Percentiles rank a stretch among this genome's conserved stretches.
Conservation (phyloP, 1,140 invertebrate species). For the Macrobrachium nipponense region DNA sequence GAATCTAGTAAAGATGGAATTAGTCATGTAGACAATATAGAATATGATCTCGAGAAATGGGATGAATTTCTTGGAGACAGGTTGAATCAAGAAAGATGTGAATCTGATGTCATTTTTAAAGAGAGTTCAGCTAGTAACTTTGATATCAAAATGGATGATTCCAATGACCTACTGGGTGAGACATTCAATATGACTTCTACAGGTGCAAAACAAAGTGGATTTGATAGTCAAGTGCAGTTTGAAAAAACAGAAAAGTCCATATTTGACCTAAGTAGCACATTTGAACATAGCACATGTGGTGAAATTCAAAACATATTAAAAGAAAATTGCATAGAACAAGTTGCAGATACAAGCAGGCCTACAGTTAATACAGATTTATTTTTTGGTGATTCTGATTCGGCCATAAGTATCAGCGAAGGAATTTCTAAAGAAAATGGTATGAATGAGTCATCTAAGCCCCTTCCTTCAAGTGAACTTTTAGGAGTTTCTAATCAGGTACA, state of each 20-base stretch:
- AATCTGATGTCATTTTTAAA: constrained; percentile 32
- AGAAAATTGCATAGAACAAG: not conserved
- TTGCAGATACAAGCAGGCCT: not conserved
- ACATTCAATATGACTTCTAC: no score
- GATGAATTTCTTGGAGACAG: constrained; percentile 46
- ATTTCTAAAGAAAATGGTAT: not conserved
- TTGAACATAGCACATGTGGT: constrained; percentile 52
- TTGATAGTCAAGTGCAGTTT: no score
- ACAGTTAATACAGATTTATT: constrained; percentile 37
- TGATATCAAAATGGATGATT: not conserved
- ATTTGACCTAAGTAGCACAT: constrained; percentile 34
- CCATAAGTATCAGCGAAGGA: not conserved
- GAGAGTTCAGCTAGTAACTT: constrained; percentile 6
- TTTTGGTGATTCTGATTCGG: constrained; percentile 21
- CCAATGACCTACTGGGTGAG: constrained; percentile 13
- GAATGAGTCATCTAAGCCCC: not conserved
- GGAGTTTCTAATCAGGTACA: no score
- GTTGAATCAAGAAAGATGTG: constrained; percentile 19
- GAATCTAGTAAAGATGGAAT: not conserved
- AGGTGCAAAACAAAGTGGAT: not conserved
- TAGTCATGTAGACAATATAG: constrained; percentile 9
- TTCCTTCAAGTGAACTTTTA: no score
- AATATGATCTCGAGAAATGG: constrained; percentile 53
- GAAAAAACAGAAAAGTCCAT: not conserved
- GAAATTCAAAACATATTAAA: constrained; percentile 40